These are phyloP conservation scores for Porites divaricata DNA, from an alignment of 92 coral and sea anemone species.

Conservation along the genomic window DNA sequence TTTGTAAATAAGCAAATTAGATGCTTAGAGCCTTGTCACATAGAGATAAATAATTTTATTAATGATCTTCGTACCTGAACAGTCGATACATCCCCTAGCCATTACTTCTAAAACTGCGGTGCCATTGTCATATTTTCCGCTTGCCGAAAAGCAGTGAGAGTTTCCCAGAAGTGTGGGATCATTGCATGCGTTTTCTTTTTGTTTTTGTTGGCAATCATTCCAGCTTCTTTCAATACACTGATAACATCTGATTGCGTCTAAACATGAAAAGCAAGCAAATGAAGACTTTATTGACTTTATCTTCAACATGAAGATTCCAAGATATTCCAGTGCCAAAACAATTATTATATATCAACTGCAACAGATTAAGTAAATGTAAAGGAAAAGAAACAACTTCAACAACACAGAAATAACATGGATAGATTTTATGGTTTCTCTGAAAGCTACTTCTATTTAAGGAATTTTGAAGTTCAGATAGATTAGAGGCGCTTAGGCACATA, in stretches of 20 bases:
- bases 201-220: conserved; percentile 14
- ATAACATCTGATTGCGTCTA: conserved; percentile 27
- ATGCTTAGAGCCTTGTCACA: not conserved
- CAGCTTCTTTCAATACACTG: conserved; percentile 29
- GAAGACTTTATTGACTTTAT: no score
- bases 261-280: not conserved
- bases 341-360: no score
- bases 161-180: conserved; percentile 1
- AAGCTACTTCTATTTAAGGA: no score
- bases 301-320: not conserved
- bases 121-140: conserved; percentile 38
- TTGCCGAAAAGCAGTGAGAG: conserved; percentile 36
- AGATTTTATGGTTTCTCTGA: no score
- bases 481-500: no score
- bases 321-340: not conserved
- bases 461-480: no score
- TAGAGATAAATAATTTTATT: not conserved
- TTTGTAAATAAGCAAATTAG: no score
- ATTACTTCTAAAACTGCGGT: conserved; percentile 8
- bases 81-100: conserved; percentile 34
- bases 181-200: not conserved
- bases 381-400: no score
- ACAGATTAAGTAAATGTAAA: no score
- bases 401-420: no score
- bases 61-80: conserved; percentile 1